Base-by-base conservation (phyloP, 2,797 vertebrate genomes). In the Coccyzus lansbergi region DNA sequence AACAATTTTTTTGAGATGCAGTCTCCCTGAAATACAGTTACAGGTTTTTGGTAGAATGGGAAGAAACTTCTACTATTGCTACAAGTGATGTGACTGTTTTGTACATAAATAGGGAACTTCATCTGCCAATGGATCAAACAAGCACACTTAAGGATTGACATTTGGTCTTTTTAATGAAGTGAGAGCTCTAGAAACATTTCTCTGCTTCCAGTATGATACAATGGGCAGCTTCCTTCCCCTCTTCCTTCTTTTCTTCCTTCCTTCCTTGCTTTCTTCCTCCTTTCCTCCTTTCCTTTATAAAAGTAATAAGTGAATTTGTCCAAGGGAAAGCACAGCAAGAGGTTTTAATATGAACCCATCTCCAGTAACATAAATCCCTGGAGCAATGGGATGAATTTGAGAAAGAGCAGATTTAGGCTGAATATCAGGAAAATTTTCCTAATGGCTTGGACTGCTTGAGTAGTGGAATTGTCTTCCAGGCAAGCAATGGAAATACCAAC, bases 371-470 rank as follows among this genome's bases (percentile, higher is more conserved):
- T 25, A 51, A 93, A 84, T 77, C 82, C 55, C 83, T 85, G 83
- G 95, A 94, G 93, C 34, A 82, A 82, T 11, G 58, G 91, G 82
- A 60, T 71, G 59, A 91, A 96, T 92, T 67, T 64, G 84, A 92
- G 92, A 81, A 86, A 88, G 83, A 87, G 70, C 89, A 40, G 79
- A 77, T 81, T 87, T 91, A 93, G 83, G 90, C 83, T 92, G 56
- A 90, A 83, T 83, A 70, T 93, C 94, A 63, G 58, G 88, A 95
- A 96, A 94, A 92, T 92, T 60, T 94, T 95, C 92, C 94, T 95
- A 94, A 94, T 40, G 64, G 80, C 60, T 91, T 90, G 93, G 92
- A 84, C 83, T 12, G 44, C 21, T 58, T 80, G 86, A 91, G 52
- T 9, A 68, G 63, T 31, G 89, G 81, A 88, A 91, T 62, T 77